Conservation (phyloP, 2,797 vertebrate genomes). For the Silurus lanzhouensis region DNA sequence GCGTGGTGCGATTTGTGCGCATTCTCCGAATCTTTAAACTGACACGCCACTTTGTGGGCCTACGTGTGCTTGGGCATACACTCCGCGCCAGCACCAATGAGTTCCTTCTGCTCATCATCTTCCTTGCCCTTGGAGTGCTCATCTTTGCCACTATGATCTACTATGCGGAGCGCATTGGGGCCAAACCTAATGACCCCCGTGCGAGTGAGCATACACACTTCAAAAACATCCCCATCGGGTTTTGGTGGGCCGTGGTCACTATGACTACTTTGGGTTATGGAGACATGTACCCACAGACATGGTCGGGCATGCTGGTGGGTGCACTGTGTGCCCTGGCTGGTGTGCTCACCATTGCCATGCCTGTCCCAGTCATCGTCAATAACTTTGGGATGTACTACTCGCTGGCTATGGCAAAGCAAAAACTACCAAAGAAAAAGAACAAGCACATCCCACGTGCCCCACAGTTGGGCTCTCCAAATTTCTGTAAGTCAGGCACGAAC, state of each 20-base stretch:
- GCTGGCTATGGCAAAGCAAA: conserved; percentile 93
- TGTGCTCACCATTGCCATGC: conserved; percentile 90
- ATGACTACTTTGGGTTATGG: conserved; percentile 91
- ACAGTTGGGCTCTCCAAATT: conserved; percentile 90
- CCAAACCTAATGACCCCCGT: conserved; percentile 86
- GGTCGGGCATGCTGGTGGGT: conserved; percentile 90
- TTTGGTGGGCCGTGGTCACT: conserved; percentile 92
- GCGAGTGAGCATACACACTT: conserved; percentile 89
- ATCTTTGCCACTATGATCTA: conserved; percentile 94
- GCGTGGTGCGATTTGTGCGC: conserved; percentile 86
- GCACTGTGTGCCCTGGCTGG: conserved; percentile 86
- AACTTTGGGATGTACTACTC: conserved; percentile 95
- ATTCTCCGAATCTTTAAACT: conserved; percentile 92
- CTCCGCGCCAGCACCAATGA: conserved; percentile 89
- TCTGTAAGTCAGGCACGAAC: conserved; percentile 90
- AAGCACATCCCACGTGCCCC: conserved; percentile 89
- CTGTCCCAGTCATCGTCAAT: conserved; percentile 91
- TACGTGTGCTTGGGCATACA: conserved; percentile 86
- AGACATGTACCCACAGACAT: conserved; percentile 92
- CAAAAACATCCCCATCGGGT: conserved; percentile 91
- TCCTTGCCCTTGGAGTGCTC: conserved; percentile 87
- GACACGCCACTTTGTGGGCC: conserved; percentile 86
- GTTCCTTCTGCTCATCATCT: conserved; percentile 90
- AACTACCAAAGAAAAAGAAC: conserved; percentile 96
- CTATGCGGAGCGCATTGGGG: conserved; percentile 88